Percentiles rank a stretch among this genome's conserved stretches.
These are phyloP conservation scores for Peromyscus polionotus DNA, from an alignment of 2,113 vertebrate genomes.

Conservation along the genomic window DNA sequence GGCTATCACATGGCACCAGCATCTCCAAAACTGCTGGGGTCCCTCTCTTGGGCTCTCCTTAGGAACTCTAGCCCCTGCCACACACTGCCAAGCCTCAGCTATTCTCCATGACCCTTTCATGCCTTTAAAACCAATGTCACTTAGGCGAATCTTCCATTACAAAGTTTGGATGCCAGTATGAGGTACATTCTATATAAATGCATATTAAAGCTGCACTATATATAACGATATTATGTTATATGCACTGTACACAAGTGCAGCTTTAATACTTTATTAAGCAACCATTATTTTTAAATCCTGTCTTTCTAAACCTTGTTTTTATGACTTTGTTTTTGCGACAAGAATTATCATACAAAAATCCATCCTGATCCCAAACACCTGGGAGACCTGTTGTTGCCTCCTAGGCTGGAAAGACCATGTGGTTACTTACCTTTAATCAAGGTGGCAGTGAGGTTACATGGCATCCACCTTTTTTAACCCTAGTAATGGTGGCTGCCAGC, in stretches of 20 bases:
- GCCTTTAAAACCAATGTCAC: neutral
- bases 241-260: neutral
- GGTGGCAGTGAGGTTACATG: neutral
- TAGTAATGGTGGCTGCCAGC: neutral
- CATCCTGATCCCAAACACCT: neutral
- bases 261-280: neutral
- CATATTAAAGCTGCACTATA: neutral
- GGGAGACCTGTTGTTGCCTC: neutral
- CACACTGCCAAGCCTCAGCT: no score
- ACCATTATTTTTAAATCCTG: neutral
- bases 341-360: neutral
- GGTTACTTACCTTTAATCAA: neutral
- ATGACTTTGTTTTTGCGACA: neutral
- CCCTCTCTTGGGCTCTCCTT: no score
- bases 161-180: no score
- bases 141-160: no score
- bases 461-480: neutral
- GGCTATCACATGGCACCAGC: no score
- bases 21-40: no score
- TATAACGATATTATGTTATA: no score
- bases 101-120: neutral
- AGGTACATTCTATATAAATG: neutral
- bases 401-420: neutral
- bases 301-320: neutral
- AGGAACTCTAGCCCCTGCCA: no score